These are phyloP conservation scores for Drosophila melanica DNA, from an alignment of 1,140 invertebrate genomes.

Conservation along the genomic window DNA sequence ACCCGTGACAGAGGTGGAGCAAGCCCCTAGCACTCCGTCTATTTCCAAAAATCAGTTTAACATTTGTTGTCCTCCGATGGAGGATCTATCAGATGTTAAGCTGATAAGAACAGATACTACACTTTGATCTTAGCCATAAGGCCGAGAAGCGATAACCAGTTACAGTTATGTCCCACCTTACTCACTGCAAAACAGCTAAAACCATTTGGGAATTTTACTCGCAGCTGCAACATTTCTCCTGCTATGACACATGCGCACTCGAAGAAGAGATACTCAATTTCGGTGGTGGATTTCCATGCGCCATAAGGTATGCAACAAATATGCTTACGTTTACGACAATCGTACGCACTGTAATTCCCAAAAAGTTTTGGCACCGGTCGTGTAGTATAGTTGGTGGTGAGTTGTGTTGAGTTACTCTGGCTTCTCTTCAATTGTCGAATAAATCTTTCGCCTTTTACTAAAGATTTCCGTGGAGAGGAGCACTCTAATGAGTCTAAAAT, in stretches of 20 bases:
- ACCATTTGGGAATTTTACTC: conserved; percentile 16
- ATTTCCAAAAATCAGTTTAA: conserved; percentile 60
- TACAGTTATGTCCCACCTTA: neutral
- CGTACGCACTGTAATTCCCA: conserved; percentile 49
- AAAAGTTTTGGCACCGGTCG: conserved; percentile 14
- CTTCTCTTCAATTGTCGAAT: conserved; percentile 79
- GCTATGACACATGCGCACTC: conserved; percentile 25
- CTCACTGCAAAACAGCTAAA: neutral
- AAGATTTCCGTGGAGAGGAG: conserved; percentile 83
- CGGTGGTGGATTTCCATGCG: conserved; percentile 18
- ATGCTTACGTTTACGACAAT: too few species aligned
- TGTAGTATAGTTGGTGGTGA: neutral
- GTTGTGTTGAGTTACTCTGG: conserved; percentile 42
- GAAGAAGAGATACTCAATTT: neutral
- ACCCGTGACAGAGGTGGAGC: conserved; percentile 19
- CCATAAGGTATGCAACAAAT: conserved; percentile 40
- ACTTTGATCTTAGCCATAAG: conserved; percentile 85
- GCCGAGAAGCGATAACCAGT: conserved; percentile 84
- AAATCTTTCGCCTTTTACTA: conserved; percentile 85
- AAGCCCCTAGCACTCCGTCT: conserved; percentile 19
- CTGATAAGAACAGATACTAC: conserved; percentile 87
- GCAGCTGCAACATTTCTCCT: neutral
- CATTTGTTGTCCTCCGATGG: conserved; percentile 85
- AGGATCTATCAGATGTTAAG: conserved; percentile 87
- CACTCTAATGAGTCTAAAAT: conserved; percentile 75